Conservation (phyloP, 1,140 invertebrate species). For the Drosophila setifemur region DNA sequence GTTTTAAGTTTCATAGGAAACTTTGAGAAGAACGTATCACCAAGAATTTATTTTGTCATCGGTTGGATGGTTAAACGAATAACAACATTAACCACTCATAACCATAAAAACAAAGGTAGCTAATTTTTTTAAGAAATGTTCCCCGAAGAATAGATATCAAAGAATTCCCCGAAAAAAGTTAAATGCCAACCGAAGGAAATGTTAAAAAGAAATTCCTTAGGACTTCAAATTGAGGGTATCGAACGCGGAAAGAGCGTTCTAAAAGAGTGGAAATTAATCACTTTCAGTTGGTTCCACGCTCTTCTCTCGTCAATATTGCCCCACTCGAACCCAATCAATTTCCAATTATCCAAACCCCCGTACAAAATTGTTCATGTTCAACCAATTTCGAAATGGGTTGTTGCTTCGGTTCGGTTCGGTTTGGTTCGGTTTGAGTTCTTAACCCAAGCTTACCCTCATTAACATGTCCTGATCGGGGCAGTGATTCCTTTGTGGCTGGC, state of each 20-base stretch:
- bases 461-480: slow-evolving; percentile 79
- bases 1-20: background rate
- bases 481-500: slow-evolving; percentile 64
- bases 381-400: slow-evolving; percentile 24
- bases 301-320: background rate
- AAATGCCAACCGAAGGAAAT: background rate
- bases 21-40: too few species aligned
- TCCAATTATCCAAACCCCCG: slow-evolving; percentile 43
- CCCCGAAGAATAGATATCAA: background rate
- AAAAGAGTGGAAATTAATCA: slow-evolving; percentile 27
- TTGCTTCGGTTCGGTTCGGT: background rate
- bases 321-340: slow-evolving; percentile 42
- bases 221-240: background rate
- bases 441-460: slow-evolving; percentile 72
- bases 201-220: background rate
- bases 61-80: too few species aligned
- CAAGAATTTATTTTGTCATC: too few species aligned
- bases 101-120: too few species aligned
- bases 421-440: background rate
- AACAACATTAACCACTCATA: too few species aligned
- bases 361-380: slow-evolving; percentile 44
- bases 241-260: background rate
- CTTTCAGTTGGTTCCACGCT: slow-evolving; percentile 6
- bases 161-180: background rate
- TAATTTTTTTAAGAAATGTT: too few species aligned